Evolutionary conservation across 2,113 vertebrate genomes (phyloP).

Genomic region (Gymnocephalus cernua): DNA sequence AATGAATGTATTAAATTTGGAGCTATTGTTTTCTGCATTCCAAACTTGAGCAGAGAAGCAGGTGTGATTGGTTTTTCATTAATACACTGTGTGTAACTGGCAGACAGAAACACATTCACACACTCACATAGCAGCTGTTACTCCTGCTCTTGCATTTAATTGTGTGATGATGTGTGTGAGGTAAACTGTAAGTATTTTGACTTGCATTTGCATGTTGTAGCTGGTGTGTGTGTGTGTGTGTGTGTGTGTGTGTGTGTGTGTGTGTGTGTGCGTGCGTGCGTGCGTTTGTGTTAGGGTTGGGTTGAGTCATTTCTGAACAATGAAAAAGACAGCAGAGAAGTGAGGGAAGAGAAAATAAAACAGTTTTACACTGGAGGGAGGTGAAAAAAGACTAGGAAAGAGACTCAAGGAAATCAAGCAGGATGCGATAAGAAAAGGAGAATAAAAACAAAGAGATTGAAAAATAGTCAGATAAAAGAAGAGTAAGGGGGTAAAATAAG

Average conservation of each 20-base stretch:
- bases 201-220: constrained; percentile 31
- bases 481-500: constrained; percentile 3
- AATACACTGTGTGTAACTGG: constrained; percentile 32
- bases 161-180: constrained; percentile 49
- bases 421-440: neutral
- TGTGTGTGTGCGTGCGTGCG: neutral
- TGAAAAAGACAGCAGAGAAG: neutral
- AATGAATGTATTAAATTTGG: neutral
- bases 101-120: constrained; percentile 17
- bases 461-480: neutral
- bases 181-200: constrained; percentile 61
- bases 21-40: neutral
- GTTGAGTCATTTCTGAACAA: neutral
- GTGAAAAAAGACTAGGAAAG: neutral
- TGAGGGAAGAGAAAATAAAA: neutral
- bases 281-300: neutral
- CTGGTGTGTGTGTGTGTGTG: neutral
- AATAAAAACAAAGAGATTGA: neutral
- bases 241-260: no score
- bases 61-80: constrained; percentile 43
- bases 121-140: constrained; percentile 53
- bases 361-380: neutral
- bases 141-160: constrained; percentile 38
- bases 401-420: constrained; percentile 5
- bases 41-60: constrained; percentile 36